phyloP scores from a whole-genome alignment of 2,113 vertebrate species.

The Onychorhynchus coronatus region DNA sequence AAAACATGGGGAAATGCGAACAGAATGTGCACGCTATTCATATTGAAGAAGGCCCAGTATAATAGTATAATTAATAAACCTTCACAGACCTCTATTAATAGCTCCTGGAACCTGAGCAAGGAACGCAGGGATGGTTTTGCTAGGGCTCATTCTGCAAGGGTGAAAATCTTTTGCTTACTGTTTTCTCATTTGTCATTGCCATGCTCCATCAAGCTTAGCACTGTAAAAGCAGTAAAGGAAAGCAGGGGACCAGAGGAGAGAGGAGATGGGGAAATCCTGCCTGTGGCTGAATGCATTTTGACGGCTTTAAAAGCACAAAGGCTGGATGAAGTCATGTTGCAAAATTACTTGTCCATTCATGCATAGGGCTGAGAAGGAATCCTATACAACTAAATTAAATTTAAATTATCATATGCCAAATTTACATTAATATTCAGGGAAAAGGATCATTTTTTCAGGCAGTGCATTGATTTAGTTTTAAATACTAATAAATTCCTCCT shows the following conservation, averaged over 20 bases:
- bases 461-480: constrained; percentile 23
- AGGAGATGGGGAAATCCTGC: not conserved
- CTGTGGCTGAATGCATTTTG: not conserved
- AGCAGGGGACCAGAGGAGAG: not conserved
- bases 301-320: constrained; percentile 27
- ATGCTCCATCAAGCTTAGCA: constrained; percentile 29
- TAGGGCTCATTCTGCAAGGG: constrained; percentile 15
- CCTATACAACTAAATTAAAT: constrained; percentile 40
- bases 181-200: constrained; percentile 43
- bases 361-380: constrained; percentile 29
- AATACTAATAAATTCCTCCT: constrained; percentile 10
- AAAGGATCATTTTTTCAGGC: constrained; percentile 29
- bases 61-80: constrained; percentile 39
- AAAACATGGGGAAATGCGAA: not conserved
- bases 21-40: not conserved
- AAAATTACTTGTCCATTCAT: constrained; percentile 51
- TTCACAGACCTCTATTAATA: constrained; percentile 34
- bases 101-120: constrained; percentile 9
- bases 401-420: constrained; percentile 45
- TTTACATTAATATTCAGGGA: constrained; percentile 45
- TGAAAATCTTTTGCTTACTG: constrained; percentile 37
- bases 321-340: constrained; percentile 12
- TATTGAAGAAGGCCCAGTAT: not conserved
- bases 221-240: constrained; percentile 48
- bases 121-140: not conserved